Base-by-base conservation (phyloP, 2,888 invertebrate species). In the Villa cingulata region DNA sequence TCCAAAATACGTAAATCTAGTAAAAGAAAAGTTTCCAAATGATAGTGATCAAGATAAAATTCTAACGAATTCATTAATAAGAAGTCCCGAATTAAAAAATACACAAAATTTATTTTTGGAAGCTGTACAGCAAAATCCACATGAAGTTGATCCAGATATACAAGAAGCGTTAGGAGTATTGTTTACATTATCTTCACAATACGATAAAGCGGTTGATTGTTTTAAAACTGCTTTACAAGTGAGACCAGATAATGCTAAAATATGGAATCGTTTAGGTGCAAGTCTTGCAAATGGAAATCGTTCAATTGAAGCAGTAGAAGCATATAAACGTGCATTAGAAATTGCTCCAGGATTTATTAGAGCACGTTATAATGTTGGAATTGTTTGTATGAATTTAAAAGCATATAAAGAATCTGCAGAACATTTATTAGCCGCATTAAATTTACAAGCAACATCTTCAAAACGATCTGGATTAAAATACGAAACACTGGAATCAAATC, bases 241-340 rank as follows among this genome's bases (percentile, higher is more conserved):
- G 15, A 76, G 80, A 59, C 68, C 67, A 50, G 66, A 73, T 41
- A 92, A 96, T 76, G 86, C 94, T 7, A 81, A 90, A 61, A 68
- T 95, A 45, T 98, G 97, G 97, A 98, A 98, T 69, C 83, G 94
- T 58, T 74, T 98, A 29, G 98, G 98, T 45, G 98, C 98, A 32
- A 94, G 96, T 41, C 71, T 96, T 58, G 98, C 98, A 15, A 98
- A 98, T 67, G 91, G 95, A 54, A 86, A 86, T 45, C 80, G 83
- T 54, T 88, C 95, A 34, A 95, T 94, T 60, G 92, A 97, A 72
- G 96, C 98, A 5, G 88, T 98, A 9, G 86, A 90, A 55, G 96
- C 97, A 0, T 98, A 98, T 66, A 86, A 90, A 62, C 79, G 81
- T 59, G 95, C 97, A 36, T 72, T 98, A 44, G 80, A 86, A 62